Base-by-base conservation (phyloP, 2,797 vertebrate genomes). In the Moxostoma hubbsi region DNA sequence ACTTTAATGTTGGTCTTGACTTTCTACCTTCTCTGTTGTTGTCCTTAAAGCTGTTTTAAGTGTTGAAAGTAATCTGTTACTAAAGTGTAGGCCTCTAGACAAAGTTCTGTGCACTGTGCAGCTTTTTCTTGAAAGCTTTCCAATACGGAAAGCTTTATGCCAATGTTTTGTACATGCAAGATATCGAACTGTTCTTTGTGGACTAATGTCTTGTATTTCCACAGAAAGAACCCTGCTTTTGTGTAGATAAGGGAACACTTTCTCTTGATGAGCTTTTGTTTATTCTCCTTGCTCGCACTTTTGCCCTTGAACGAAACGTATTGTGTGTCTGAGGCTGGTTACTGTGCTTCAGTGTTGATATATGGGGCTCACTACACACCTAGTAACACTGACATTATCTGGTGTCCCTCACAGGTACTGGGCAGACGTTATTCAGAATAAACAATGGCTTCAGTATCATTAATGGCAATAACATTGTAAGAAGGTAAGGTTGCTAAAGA, bases 391-490 rank as follows among this genome's bases (percentile, higher is more conserved):
- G 61, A 84, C 65, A 45, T 58, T 45, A 51, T 73, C 73, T 73
- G 65, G 77, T 83, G 16, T 83, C 65, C 77, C 70, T 92, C 91
- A 82, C 93, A 99, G 98, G 94, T 89, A 91, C 94, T 47, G 93
- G 90, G 63, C 95, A 93, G 86, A 96, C 95, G 2, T 36, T 98
- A 83, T 98, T 99, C 90, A 92, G 97, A 83, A 93, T 91, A 73
- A 94, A 95, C 87, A 93, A 92, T 83, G 97, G 97, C 87, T 98
- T 99, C 90, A 93, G 87, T 92, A 87, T 96, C 90, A 93, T 98
- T 87, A 80, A 83, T 83, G 91, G 91, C 90, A 96, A 94, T 67
- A 81, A 89, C 89, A 77, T 86, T 77, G 88, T 97, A 85, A 93
- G 83, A 82, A 93, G 95, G 98, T 99, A 94, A 86, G 95, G 84